phyloP scores from a whole-genome alignment of 2,888 invertebrate species.

The Andrena trimmerana region DNA sequence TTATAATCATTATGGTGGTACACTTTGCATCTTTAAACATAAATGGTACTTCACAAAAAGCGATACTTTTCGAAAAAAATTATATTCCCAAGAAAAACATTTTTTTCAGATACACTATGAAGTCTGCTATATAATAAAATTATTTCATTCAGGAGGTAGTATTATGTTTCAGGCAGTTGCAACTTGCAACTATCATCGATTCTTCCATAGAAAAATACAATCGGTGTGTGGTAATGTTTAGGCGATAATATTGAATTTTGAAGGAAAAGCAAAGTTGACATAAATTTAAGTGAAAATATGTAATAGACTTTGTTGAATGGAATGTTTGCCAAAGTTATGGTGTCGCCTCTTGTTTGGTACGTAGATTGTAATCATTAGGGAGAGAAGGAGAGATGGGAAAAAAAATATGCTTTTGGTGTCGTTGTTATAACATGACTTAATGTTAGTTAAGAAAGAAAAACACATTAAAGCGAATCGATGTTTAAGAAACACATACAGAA shows the following conservation, averaged over 20 bases:
- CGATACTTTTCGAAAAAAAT: not conserved
- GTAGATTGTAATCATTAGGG: constrained; percentile 15
- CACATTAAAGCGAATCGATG: constrained; percentile 14
- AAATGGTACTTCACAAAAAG: not conserved
- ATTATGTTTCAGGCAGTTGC: constrained; percentile 1
- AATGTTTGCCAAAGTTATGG: constrained; percentile 8
- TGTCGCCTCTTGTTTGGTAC: constrained; percentile 21
- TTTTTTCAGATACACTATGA: no score
- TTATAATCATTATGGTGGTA: no score
- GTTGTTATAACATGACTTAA: constrained; percentile 46
- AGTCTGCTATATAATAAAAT: not conserved
- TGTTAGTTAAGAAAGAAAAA: constrained; percentile 25
- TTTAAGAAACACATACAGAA: constrained; percentile 18
- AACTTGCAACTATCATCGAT: constrained; percentile 27
- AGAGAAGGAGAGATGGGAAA: not conserved
- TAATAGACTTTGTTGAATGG: constrained; percentile 13
- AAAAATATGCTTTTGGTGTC: constrained; percentile 56
- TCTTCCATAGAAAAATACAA: constrained; percentile 13
- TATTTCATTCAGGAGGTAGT: not conserved
- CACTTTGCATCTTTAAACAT: not conserved
- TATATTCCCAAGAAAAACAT: not conserved
- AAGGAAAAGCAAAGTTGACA: not conserved
- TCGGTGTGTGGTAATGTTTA: constrained; percentile 16
- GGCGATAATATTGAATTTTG: constrained; percentile 12
- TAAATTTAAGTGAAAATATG: constrained; percentile 8